Percentiles rank a stretch among this genome's conserved stretches.
Evolutionary conservation across 2,113 vertebrate genomes (phyloP).

Genomic region (Psammodynastes pulverulentus): DNA sequence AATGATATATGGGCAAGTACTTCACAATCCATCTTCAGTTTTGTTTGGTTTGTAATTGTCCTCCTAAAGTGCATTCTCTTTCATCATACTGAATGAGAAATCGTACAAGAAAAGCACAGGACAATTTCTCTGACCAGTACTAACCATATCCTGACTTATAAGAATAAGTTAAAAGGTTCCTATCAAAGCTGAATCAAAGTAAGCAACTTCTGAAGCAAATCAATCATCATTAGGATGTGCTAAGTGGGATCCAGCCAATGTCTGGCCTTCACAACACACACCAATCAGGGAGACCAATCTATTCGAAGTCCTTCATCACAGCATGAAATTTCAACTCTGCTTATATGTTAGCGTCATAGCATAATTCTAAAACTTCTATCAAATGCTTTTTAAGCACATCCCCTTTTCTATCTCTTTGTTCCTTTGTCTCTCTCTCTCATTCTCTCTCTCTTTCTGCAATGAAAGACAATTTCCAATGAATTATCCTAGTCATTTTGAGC

Average conservation of each 20-base stretch:
- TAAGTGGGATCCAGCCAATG: not conserved
- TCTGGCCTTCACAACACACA: not conserved
- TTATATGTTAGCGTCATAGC: not conserved
- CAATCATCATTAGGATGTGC: not conserved
- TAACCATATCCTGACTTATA: not conserved
- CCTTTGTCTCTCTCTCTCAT: not conserved
- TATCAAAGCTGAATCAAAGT: not conserved
- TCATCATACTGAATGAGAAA: not conserved
- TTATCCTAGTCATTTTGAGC: constrained; percentile 11
- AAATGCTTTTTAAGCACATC: not conserved
- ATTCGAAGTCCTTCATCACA: not conserved
- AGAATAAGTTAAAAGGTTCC: not conserved
- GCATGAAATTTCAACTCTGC: not conserved
- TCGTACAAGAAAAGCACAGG: not conserved
- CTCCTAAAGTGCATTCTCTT: not conserved
- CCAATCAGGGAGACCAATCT: not conserved
- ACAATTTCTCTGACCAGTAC: not conserved
- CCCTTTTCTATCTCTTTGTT: not conserved
- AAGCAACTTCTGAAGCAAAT: not conserved
- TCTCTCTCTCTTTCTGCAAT: not conserved
- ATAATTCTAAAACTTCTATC: not conserved
- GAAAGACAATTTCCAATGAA: constrained; percentile 4
- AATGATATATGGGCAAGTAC: not conserved
- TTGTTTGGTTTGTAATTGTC: not conserved
- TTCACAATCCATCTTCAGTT: not conserved